These are phyloP conservation scores for Hapalemur alaotrensis DNA, from an alignment of 2,797 vertebrate species.

Conservation along the genomic window DNA sequence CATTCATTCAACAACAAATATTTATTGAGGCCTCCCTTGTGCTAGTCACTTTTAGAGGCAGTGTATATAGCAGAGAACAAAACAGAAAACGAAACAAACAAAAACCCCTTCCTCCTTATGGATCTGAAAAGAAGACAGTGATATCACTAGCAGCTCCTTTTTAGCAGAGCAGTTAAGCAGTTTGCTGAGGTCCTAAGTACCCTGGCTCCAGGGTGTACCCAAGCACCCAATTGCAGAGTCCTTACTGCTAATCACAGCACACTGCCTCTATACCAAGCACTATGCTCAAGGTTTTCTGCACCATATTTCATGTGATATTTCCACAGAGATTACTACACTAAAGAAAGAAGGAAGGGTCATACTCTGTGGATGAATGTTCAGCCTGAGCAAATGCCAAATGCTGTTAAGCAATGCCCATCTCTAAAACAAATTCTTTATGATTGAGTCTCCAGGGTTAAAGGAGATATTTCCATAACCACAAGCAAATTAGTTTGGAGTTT, in stretches of 20 bases:
- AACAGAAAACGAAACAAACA: neutral
- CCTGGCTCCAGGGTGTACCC: neutral
- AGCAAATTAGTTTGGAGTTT: constrained; percentile 31
- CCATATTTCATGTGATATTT: neutral
- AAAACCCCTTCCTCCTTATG: neutral
- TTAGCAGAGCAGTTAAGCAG: neutral
- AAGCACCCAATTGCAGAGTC: neutral
- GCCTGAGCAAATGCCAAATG: neutral
- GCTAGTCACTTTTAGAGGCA: neutral
- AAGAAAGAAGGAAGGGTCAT: neutral
- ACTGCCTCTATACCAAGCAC: neutral
- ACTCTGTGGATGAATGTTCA: neutral
- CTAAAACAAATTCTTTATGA: constrained; percentile 33
- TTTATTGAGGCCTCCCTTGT: neutral
- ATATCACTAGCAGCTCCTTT: no score
- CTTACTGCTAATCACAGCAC: neutral
- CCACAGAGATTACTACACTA: neutral
- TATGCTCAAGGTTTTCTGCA: neutral
- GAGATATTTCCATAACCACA: neutral
- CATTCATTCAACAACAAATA: neutral
- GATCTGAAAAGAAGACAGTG: neutral
- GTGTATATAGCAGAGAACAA: neutral
- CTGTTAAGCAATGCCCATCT: neutral
- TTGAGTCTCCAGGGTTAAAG: constrained; percentile 38
- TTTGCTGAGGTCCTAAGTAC: neutral